phyloP scores from a whole-genome alignment of 2,113 vertebrate genomes.

The Tyto alba region DNA sequence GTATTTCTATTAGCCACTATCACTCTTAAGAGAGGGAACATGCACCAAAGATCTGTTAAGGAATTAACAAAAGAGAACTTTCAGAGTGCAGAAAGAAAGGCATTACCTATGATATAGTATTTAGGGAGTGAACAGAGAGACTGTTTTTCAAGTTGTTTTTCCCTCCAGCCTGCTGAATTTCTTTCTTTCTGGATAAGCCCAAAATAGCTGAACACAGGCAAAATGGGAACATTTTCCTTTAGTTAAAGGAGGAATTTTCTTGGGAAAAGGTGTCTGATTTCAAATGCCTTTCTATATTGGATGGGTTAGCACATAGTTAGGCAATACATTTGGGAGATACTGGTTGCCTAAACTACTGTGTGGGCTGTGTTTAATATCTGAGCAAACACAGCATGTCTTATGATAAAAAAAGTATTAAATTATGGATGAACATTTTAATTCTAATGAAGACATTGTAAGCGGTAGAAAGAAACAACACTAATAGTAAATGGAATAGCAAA shows the following conservation, averaged over 20 bases:
- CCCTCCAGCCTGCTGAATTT: background rate
- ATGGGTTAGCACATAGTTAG: background rate
- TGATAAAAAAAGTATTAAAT: background rate
- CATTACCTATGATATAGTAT: background rate
- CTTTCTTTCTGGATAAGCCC: background rate
- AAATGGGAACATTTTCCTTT: background rate
- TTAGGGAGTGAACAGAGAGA: background rate
- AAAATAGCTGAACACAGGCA: background rate
- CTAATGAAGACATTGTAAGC: background rate
- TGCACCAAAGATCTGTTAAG: fast-evolving
- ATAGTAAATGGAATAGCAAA: background rate
- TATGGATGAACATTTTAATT: background rate
- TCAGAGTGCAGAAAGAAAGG: fast-evolving
- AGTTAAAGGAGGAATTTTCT: background rate
- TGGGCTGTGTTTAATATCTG: background rate
- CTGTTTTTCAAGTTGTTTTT: background rate
- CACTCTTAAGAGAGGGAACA: background rate
- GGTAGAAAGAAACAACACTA: background rate
- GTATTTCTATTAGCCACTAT: background rate
- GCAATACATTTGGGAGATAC: background rate
- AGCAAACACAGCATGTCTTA: background rate
- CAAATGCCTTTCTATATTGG: background rate
- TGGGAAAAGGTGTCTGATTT: background rate
- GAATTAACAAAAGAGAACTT: background rate
- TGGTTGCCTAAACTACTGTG: background rate